Base-by-base conservation (phyloP, 2,113 vertebrate genomes). In the Gnathonemus longibarbis region DNA sequence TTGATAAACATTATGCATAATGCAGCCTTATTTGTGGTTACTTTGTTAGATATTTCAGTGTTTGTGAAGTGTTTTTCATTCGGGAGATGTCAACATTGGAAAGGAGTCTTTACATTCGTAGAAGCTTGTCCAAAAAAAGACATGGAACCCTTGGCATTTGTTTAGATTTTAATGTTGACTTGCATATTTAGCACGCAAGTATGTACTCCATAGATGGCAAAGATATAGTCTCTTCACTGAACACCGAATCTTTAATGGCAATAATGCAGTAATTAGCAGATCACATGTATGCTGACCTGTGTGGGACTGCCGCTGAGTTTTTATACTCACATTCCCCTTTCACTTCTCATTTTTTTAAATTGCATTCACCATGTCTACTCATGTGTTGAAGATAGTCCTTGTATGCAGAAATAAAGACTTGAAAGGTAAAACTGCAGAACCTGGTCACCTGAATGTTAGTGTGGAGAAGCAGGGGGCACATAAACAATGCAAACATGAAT, bases 331-430 rank as follows among this genome's bases (percentile, higher is more conserved):
- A 3, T 24, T 4, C 74, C n/a, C 42, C 45, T 49, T 15, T 17
- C 11, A 74, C 48, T 87, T 13, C 56, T 62, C 52, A 62, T 83
- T 58, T 88, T 84, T 85, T 27, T n/a, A 3, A 50, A 45, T 86
- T 50, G 10, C 74, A 35, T 77, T 84, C 86, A 58, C n/a, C 74
- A n/a, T 45, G 31, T 66, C 56, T 15, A 27, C 85, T 80, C 46
- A 50, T 8, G 62, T 84, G 39, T 17, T 48, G 27, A 88, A 27
- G 92, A 95, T 95, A 96, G 91, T 93, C 94, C 94, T 24, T 95
- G 96, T 92, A 91, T 95, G 96, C 95, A 93, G 95, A 96, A 95
- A 95, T 94, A 96, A 96, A 96, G 95, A 96, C 45, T 49, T 11
- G 84, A 66, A 24, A 87, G 27, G 52, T 48, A 2, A 77, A 48